Conservation (phyloP, 2,888 invertebrate species). For the Oligia fasciuncula region DNA sequence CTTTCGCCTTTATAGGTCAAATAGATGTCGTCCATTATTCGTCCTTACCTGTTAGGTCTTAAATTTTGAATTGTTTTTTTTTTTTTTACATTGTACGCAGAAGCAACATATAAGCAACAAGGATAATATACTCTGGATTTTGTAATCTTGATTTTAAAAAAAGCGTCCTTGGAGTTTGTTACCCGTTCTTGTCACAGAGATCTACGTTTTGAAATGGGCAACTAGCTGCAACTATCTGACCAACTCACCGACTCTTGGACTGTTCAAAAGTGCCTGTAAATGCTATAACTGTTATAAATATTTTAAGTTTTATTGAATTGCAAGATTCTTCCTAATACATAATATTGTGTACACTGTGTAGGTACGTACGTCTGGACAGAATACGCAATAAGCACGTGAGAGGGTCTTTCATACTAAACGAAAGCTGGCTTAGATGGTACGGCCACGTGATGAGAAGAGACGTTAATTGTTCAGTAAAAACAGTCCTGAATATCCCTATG, state of each 20-base stretch:
- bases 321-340: background rate
- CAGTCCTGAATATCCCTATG: too few species aligned
- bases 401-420: too few species aligned
- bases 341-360: background rate
- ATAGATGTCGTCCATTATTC: background rate
- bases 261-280: background rate
- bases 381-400: too few species aligned
- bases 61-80: background rate
- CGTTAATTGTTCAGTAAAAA: too few species aligned
- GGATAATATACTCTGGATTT: background rate
- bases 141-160: background rate
- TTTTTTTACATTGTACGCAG: background rate
- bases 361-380: too few species aligned
- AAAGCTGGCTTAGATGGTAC: too few species aligned
- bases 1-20: too few species aligned
- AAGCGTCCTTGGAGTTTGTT: background rate
- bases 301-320: background rate
- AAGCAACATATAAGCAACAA: background rate
- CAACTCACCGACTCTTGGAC: background rate
- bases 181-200: too few species aligned
- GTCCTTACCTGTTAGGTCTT: background rate
- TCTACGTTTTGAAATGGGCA: background rate
- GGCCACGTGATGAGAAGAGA: too few species aligned
- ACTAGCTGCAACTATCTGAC: background rate
- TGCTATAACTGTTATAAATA: background rate